phyloP scores from a whole-genome alignment of 2,797 vertebrate genomes.

The Falco columbarius region DNA sequence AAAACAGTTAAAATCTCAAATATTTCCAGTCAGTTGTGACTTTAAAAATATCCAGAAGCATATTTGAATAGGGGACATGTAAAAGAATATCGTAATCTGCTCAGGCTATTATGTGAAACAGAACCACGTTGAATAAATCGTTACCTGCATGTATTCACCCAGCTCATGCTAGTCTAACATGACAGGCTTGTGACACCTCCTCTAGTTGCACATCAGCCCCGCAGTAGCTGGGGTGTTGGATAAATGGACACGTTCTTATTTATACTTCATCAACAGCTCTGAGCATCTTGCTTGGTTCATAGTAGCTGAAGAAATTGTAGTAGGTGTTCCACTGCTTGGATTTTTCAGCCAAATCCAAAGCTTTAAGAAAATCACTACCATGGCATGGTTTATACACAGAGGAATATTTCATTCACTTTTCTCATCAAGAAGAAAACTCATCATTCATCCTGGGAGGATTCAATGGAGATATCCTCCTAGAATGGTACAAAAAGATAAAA shows the following conservation, averaged over 20 bases:
- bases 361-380: neutral
- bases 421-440: neutral
- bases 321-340: neutral
- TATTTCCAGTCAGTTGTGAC: neutral
- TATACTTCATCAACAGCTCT: conserved; percentile 30
- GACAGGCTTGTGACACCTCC: fast-evolving
- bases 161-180: neutral
- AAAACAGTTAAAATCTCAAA: conserved; percentile 20
- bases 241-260: conserved; percentile 40
- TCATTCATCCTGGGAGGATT: neutral
- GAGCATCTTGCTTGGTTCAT: conserved; percentile 21
- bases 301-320: neutral
- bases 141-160: neutral
- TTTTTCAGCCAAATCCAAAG: neutral
- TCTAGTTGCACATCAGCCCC: neutral
- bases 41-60: conserved; percentile 7
- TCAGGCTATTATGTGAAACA: neutral
- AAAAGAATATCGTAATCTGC: conserved; percentile 18
- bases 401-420: neutral
- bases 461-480: neutral
- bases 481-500: neutral
- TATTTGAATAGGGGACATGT: neutral
- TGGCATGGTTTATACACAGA: fast-evolving
- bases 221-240: neutral
- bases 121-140: neutral